Evolutionary conservation across 2,113 vertebrate genomes (phyloP).

Genomic region (Argyrosomus japonicus): DNA sequence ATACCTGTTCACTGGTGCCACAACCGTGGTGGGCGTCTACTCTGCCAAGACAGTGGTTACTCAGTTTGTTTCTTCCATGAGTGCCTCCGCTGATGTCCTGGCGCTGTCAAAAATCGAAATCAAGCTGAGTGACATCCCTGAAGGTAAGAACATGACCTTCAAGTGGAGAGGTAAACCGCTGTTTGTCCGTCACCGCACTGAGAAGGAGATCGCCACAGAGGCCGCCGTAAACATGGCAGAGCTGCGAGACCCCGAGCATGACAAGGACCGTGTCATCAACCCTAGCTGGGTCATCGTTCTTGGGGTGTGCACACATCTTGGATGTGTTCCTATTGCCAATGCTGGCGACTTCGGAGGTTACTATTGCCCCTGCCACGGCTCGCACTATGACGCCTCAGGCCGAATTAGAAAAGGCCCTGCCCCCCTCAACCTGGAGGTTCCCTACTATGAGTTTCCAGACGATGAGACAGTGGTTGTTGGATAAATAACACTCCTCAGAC

Average conservation of each 20-base stretch:
- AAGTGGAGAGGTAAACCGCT: slow-evolving; percentile 95
- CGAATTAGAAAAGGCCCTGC: slow-evolving; percentile 96
- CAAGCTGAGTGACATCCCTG: slow-evolving; percentile 91
- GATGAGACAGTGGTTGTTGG: slow-evolving; percentile 89
- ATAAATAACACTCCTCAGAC: slow-evolving; percentile 66
- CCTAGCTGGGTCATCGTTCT: slow-evolving; percentile 90
- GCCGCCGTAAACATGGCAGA: slow-evolving; percentile 85
- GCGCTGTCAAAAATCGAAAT: slow-evolving; percentile 93
- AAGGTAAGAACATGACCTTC: slow-evolving; percentile 95
- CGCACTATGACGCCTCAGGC: slow-evolving; percentile 94
- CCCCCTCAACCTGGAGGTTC: slow-evolving; percentile 94
- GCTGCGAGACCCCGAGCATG: slow-evolving; percentile 91
- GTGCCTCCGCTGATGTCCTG: slow-evolving; percentile 92
- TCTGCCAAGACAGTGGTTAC: slow-evolving; percentile 88
- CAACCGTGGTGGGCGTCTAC: slow-evolving; percentile 85
- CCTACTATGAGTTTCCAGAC: slow-evolving; percentile 88
- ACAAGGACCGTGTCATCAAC: slow-evolving; percentile 88
- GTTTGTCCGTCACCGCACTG: slow-evolving; percentile 92
- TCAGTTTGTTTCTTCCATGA: slow-evolving; percentile 93
- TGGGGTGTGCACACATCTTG: slow-evolving; percentile 93
- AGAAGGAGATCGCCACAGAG: slow-evolving; percentile 89
- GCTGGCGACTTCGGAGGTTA: slow-evolving; percentile 93
- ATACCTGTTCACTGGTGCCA: slow-evolving; percentile 89
- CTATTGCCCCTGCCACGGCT: slow-evolving; percentile 97
- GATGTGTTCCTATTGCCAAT: slow-evolving; percentile 94